Conservation (phyloP, 2,888 invertebrate genomes). For the Xanthorhoe spadicearia region DNA sequence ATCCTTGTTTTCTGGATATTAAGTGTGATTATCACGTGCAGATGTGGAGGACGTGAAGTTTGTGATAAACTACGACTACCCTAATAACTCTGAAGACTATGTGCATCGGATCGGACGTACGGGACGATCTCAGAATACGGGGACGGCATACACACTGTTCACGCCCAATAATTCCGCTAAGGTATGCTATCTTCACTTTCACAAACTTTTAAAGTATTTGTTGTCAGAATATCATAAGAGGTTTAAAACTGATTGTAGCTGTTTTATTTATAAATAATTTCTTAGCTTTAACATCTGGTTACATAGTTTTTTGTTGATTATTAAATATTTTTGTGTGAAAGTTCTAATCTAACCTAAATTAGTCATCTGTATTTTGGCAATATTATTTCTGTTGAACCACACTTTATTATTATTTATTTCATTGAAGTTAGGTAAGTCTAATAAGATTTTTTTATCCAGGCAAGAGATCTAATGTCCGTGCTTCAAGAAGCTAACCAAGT, state of each 20-base stretch:
- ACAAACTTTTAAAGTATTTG: not conserved
- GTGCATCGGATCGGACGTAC: conserved; percentile 98
- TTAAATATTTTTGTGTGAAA: too few species aligned
- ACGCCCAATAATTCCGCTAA: conserved; percentile 95
- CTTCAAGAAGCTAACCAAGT: conserved; percentile 97
- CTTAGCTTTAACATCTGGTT: too few species aligned
- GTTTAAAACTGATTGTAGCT: too few species aligned
- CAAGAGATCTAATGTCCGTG: conserved; percentile 95
- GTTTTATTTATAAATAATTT: too few species aligned
- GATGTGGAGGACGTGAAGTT: conserved; percentile 99
- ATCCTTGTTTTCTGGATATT: conserved; percentile 22
- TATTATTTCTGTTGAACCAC: too few species aligned
- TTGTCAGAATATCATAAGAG: too few species aligned
- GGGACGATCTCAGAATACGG: conserved; percentile 95
- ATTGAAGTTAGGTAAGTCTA: not conserved
- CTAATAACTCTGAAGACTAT: conserved; percentile 98
- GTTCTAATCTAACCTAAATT: too few species aligned
- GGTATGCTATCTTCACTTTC: conserved; percentile 49
- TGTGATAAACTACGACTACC: conserved; percentile 99
- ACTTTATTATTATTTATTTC: not conserved
- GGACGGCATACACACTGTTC: conserved; percentile 98
- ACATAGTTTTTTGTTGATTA: too few species aligned
- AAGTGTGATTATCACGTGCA: conserved; percentile 69
- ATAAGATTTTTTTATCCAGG: conserved; percentile 65
- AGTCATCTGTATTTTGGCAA: too few species aligned